Conservation (phyloP, 2,113 vertebrate species). For the Ia io region DNA sequence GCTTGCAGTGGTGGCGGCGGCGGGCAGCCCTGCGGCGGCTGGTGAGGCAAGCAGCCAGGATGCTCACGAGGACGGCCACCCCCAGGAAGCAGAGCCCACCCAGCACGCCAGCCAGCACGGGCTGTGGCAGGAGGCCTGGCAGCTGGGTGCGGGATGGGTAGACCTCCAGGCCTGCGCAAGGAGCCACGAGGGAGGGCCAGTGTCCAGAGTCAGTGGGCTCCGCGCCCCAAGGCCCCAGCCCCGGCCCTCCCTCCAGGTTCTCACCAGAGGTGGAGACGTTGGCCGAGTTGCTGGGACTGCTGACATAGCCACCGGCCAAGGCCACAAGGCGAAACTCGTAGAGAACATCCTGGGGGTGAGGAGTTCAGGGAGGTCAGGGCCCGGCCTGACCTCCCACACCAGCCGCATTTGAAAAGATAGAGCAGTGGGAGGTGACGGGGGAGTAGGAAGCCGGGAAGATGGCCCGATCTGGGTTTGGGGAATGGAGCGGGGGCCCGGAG, state of each 20-base stretch:
- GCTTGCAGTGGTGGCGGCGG: constrained; percentile 63
- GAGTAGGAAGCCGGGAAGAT: neutral
- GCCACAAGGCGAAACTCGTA: constrained; percentile 95
- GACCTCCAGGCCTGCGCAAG: constrained; percentile 90
- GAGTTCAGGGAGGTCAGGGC: neutral
- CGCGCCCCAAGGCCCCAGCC: neutral
- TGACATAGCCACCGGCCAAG: constrained; percentile 88
- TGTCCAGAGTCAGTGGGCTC: neutral
- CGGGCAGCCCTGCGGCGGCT: constrained; percentile 85
- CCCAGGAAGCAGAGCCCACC: constrained; percentile 94
- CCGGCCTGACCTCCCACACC: neutral
- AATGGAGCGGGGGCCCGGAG: neutral
- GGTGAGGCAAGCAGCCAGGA: constrained; percentile 91
- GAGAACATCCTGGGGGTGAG: constrained; percentile 84
- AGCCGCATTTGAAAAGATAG: neutral
- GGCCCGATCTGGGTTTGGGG: neutral
- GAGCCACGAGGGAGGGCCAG: neutral
- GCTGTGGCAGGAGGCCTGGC: constrained; percentile 88
- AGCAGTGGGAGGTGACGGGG: neutral
- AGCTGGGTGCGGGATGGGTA: constrained; percentile 90
- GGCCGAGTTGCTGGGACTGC: constrained; percentile 91
- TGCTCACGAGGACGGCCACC: constrained; percentile 90
- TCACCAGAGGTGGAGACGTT: constrained; percentile 92
- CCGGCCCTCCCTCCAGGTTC: neutral
- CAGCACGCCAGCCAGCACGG: constrained; percentile 91